phyloP scores from a whole-genome alignment of 1,140 invertebrate genomes.

The Diabrotica virgifera region DNA sequence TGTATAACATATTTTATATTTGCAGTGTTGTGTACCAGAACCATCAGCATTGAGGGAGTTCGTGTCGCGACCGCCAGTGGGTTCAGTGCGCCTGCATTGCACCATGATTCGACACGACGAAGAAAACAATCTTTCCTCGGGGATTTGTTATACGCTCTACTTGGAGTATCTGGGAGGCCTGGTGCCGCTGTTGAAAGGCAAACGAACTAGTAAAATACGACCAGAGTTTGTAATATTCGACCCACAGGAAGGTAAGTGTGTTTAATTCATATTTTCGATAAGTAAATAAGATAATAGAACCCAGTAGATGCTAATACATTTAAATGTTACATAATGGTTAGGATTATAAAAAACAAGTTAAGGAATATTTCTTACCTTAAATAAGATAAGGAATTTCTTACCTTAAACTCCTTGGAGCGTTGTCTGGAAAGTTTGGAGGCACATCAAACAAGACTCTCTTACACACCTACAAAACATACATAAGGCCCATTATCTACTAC shows the following conservation, averaged over 20 bases:
- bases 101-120: slow-evolving; percentile 94
- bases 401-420: too few species aligned
- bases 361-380: too few species aligned
- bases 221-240: slow-evolving; percentile 99
- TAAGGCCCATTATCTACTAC: too few species aligned
- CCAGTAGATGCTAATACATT: too few species aligned
- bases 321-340: too few species aligned
- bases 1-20: not conserved
- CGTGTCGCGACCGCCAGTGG: slow-evolving; percentile 85
- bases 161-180: slow-evolving; percentile 94
- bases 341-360: too few species aligned
- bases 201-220: slow-evolving; percentile 91
- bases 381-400: too few species aligned
- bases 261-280: too few species aligned
- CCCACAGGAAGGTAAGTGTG: slow-evolving; percentile 80
- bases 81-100: slow-evolving; percentile 84
- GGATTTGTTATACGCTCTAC: slow-evolving; percentile 91
- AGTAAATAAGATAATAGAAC: too few species aligned
- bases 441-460: too few species aligned
- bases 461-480: too few species aligned
- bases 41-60: slow-evolving; percentile 83
- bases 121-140: slow-evolving; percentile 61
- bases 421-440: too few species aligned
- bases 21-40: slow-evolving; percentile 92
- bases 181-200: slow-evolving; percentile 93